Evolutionary conservation across 2,888 invertebrate species (phyloP), one percentile per base, ranked within the genome.

Genomic region (Gandaritis pyraliata): DNA sequence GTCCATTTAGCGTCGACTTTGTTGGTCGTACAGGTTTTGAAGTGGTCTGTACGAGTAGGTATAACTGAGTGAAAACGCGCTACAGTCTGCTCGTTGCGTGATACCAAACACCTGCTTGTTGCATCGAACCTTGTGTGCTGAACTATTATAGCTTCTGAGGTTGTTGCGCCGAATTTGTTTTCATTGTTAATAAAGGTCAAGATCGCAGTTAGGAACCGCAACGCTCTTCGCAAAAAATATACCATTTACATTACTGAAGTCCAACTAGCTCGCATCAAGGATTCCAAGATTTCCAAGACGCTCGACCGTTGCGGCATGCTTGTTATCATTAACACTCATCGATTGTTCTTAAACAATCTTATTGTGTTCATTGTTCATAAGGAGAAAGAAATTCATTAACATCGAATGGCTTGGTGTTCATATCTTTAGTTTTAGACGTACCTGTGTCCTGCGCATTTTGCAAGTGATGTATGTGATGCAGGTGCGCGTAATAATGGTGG

Each of bases 401-500:
- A 76, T 69, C 69, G 64, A 71, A 64, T 64, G 60, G 55, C 57
- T 53, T 50, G 33, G 36, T 13, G 23, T 61, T 58, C 52, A 62
- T 65, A 48, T 47, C 47, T 30, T 29, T 65, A 66, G 66, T 71
- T 70, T 72, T 71, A 52, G 66, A 73, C 83, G 74, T 81, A 93
- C 94, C 94, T 90, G 94, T 90, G 75, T 94, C 94, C 86, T 95
- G 93, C 69, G 93, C 94, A 85, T 93, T 94, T 83, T 95, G 94
- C 79, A 94, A 92, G 83, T 95, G 95, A 83, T 95, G 94, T 73
- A 95, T 91, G 83, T 95, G 95, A 82, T 95, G 95, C 76, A 95
- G 93, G 88, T 95, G 95, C 66, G 95, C 95, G 83, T 95, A 95
- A 82, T 95, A 95, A 81, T 95, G 95, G 80, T 95, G 95, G 82